Evolutionary conservation across 2,113 vertebrate species (phyloP), one percentile per base, ranked within the genome.

Genomic region (Upupa epops): DNA sequence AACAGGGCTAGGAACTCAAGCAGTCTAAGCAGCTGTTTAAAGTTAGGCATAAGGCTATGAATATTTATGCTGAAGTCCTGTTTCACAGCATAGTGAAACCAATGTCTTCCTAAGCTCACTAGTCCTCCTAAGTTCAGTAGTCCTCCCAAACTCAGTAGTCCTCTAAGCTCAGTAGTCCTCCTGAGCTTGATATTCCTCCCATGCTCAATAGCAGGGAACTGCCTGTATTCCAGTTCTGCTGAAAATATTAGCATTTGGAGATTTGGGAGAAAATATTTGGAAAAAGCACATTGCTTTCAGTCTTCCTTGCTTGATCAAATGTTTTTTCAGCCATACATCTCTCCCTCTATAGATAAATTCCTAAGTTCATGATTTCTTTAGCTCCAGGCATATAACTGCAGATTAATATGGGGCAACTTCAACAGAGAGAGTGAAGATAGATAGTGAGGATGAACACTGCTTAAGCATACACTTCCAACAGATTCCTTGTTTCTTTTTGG

Each of bases 21-120:
- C 45, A 84, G 78, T 26, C 65, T 80, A 74, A 66, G 48, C 74
- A 89, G 81, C 71, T 89, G 82, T 90, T 94, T 92, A 79, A 84
- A 79, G 74, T 92, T 84, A 94, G 89, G 70, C 66, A 64, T 66
- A 75, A 59, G 54, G 32, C 74, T 63, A 78, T 82, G 82, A 89
- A 78, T 84, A 78, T 89, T 83, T 74, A 91, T 71, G 48, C 29
- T 63, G 58, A 80, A 81, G 32, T 54, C 28, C 37, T 52, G 31
- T 68, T 89, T 83, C 45, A 42, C 34, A 89, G 32, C 51, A 26
- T 48, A 73, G 80, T 61, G 31, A 58, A 83, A 58, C n/a, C n/a
- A n/a, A n/a, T n/a, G n/a, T n/a, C n/a, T n/a, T n/a, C n/a, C n/a
- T n/a, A n/a, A n/a, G n/a, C n/a, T n/a, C n/a, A n/a, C n/a, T n/a